Base-by-base conservation (phyloP, 2,888 invertebrate genomes). In the Torymus texanus region DNA sequence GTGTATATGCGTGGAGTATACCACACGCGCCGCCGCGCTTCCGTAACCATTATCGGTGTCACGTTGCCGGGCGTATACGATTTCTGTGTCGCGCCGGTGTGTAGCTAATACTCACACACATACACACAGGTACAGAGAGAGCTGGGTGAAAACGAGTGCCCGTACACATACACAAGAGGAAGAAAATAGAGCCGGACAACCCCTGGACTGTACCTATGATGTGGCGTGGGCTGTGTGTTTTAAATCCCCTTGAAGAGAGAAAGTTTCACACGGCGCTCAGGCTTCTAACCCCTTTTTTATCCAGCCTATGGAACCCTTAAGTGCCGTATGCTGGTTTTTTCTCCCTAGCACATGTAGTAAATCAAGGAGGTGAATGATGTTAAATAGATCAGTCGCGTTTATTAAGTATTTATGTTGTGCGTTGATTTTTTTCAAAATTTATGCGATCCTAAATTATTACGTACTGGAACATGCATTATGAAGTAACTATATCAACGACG, bases 31-130 rank as follows among this genome's bases (percentile, higher is more conserved):
- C 3, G 29, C 4, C 29, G 21, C 73, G 65, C 76, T 71, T 77
- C 77, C 77, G 77, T 66, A 66, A 58, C 21, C 65, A 72, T 72
- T 77, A 68, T 77, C 41, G 77, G 71, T 72, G 77, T 77, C 77
- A 72, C 71, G 72, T 77, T 71, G 72, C 71, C 14, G 50, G 29
- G 51, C 59, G 56, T 72, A 72, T 77, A 77, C 58, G 59, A 76
- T 76, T 76, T 76, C 76, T 65, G 55, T n/a, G 56, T 56, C 2
- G 53, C 41, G 41, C 41, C 41, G 41, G 41, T 29, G 58, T n/a
- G 41, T 21, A 24, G 29, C 65, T 41, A 41, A 24, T 18, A 16
- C 63, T 16, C 65, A 10, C 24, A 8, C n/a, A 11, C 21, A 16
- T 12, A 53, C 29, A 14, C 29, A 16, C 50, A 24, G 11, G 14